phyloP scores from a whole-genome alignment of 2,113 vertebrate species.

The Brachyhypopomus gauderio region DNA sequence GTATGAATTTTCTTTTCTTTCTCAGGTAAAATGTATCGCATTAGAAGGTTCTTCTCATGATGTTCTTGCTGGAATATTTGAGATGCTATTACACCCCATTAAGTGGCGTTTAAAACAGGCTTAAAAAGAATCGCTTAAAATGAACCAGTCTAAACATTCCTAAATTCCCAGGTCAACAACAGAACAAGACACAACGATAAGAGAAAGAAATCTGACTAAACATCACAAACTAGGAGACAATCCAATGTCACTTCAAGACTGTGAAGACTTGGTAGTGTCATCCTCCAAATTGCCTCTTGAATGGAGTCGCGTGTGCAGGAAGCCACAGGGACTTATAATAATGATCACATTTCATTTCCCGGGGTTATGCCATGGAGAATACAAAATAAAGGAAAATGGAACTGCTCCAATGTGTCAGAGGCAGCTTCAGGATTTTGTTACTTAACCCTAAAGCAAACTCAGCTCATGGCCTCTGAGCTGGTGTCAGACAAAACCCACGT shows the following conservation, averaged over 20 bases:
- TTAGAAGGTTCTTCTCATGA: no score
- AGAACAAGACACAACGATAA: neutral
- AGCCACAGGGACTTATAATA: constrained; percentile 71
- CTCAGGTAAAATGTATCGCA: neutral
- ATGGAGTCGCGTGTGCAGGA: constrained; percentile 55
- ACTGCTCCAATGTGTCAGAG: constrained; percentile 65
- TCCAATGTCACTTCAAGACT: constrained; percentile 2
- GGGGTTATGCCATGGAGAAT: constrained; percentile 68
- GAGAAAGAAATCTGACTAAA: constrained; percentile 19
- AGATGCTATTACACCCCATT: neutral
- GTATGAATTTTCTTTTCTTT: no score
- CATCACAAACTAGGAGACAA: neutral
- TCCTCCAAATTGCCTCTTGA: constrained; percentile 62
- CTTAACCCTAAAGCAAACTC: constrained; percentile 13
- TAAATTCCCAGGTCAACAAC: neutral
- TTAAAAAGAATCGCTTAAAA: neutral
- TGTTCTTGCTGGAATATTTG: neutral
- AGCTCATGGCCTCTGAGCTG: neutral
- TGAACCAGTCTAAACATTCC: neutral
- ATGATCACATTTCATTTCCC: constrained; percentile 71
- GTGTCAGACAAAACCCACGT: neutral
- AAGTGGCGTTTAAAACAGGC: neutral
- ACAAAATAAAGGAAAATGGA: constrained; percentile 69
- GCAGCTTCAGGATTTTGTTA: constrained; percentile 36
- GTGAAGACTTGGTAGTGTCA: constrained; percentile 62